Evolutionary conservation across 1,140 invertebrate species (phyloP).

Genomic region (Drosophila sulfurigaster): DNA sequence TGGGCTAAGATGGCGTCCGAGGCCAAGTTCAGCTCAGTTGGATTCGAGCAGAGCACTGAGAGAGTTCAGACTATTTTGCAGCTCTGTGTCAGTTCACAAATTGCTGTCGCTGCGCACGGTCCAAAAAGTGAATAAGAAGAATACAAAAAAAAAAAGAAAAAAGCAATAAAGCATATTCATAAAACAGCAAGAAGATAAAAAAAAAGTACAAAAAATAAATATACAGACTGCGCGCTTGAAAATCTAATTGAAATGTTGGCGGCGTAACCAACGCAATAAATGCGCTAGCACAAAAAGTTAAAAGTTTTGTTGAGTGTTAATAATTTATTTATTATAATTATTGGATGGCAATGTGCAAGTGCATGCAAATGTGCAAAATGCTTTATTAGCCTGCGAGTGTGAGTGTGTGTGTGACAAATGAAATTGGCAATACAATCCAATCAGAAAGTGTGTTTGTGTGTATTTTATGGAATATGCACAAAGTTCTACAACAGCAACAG

Average conservation of each 20-base stretch:
- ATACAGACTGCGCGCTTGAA: conserved; percentile 39
- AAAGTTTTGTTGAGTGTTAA: conserved; percentile 8
- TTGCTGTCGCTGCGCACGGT: conserved; percentile 61
- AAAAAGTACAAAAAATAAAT: conserved; percentile 21
- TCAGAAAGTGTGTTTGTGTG: conserved; percentile 51
- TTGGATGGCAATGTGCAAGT: conserved; percentile 63
- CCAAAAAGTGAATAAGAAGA: conserved; percentile 28
- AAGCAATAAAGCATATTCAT: conserved; percentile 9
- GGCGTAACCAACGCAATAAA: conserved; percentile 52
- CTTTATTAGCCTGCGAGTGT: conserved; percentile 25
- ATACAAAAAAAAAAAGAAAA: conserved; percentile 12
- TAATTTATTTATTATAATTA: conserved; percentile 15
- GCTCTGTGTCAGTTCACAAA: conserved; percentile 41
- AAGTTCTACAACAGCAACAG: conserved; percentile 39
- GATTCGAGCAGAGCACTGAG: conserved; percentile 72
- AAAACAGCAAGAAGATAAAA: conserved; percentile 38
- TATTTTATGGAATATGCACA: conserved; percentile 65
- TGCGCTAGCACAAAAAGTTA: conserved; percentile 24
- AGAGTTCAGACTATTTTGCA: conserved; percentile 61
- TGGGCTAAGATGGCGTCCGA: conserved; percentile 83
- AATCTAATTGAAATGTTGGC: conserved; percentile 68
- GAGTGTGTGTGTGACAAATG: conserved; percentile 56
- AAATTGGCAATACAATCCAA: conserved; percentile 56
- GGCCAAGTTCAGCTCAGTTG: conserved; percentile 84
- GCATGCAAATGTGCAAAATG: conserved; percentile 67